Base-by-base conservation (phyloP, 2,113 vertebrate genomes). In the Entomyzon cyanotis region DNA sequence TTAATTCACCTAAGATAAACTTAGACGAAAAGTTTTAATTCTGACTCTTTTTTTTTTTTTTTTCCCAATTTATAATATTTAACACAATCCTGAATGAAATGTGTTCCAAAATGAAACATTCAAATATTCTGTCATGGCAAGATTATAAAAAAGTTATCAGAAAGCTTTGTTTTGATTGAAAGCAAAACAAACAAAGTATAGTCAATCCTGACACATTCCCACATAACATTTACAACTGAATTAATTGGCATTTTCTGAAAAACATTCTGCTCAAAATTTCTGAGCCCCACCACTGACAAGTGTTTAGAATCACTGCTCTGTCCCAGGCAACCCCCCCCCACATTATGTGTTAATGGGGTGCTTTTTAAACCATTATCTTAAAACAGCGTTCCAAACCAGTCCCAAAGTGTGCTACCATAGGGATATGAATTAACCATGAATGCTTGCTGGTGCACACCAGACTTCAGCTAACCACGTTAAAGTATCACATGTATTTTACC, bases 141-240 rank as follows among this genome's bases (percentile, higher is more conserved):
- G 86, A 74, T 92, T 84, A 92, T 70, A 24, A 69, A 88, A 93
- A 93, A 55, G 68, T 90, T 94, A 92, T 78, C 89, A 65, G 76
- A 94, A 93, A 63, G 35, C 76, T 94, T 95, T 95, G 92, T 95
- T 97, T 96, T 96, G 94, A 96, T 93, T 95, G 96, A 94, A 96
- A 96, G 83, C 23, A 96, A 97, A 94, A 93, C 82, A 96, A 96
- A 96, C 84, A 95, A 95, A 86, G 17, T 75, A 70, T 62, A 97
- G 94, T 96, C 80, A 95, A 56, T 94, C 93, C 95, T 94, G 86
- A 96, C 95, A 96, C 91, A 81, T 95, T 93, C 91, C 91, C 76
- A 89, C 89, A 70, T 93, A 96, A 92, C 73, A 83, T 87, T 94
- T 84, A 92, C 71, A 56, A 50, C 73, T 67, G 79, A 97, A 95